These are phyloP conservation scores for Fregata magnificens DNA, from an alignment of 2,113 vertebrate species.

Conservation along the genomic window DNA sequence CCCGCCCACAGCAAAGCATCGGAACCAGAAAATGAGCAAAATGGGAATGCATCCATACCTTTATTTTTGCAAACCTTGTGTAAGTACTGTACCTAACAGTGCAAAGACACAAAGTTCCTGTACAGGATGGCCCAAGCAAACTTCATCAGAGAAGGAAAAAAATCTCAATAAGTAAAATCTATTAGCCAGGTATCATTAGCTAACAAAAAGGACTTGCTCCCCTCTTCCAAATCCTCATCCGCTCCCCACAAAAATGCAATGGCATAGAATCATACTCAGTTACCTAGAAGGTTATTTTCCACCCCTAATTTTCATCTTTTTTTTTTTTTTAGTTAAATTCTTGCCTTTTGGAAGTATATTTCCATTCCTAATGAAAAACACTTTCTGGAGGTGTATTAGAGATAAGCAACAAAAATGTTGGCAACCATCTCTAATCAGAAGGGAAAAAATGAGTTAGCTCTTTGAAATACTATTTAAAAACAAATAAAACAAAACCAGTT, in stretches of 20 bases:
- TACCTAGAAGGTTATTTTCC: neutral
- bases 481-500: neutral
- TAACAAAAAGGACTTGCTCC: neutral
- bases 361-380: neutral
- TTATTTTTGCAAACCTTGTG: neutral
- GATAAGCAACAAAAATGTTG: neutral
- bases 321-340: neutral
- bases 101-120: neutral
- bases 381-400: neutral
- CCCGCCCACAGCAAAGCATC: neutral
- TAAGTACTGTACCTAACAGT: neutral
- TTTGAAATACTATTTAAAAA: slow-evolving; percentile 20
- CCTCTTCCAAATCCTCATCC: neutral
- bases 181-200: neutral
- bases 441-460: neutral
- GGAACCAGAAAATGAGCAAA: neutral
- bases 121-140: neutral
- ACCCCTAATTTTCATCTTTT: neutral
- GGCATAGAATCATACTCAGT: neutral
- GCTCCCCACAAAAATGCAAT: neutral
- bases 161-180: neutral
- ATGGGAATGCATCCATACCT: neutral
- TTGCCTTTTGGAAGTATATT: neutral
- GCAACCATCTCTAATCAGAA: neutral
- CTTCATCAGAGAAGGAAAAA: neutral